Conservation (phyloP, 1,140 invertebrate genomes). For the Gryllus bimaculatus region DNA sequence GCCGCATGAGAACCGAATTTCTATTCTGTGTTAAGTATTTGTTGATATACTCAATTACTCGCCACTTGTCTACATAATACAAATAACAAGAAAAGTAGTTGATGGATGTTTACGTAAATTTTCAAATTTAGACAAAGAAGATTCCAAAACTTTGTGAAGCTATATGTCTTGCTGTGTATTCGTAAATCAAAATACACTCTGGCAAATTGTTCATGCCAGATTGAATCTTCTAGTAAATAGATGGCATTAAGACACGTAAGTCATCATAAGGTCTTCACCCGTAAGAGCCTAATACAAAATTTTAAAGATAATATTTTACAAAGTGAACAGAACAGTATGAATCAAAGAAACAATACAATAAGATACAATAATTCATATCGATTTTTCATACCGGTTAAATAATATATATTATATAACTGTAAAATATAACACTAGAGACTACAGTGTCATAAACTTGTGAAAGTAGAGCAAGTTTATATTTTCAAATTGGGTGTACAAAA, state of each 20-base stretch:
- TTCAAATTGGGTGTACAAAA: conserved; percentile 5
- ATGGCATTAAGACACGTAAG: background rate
- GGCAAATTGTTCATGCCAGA: conserved; percentile 3
- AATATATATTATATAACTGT: conserved; percentile 2
- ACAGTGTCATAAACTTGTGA: background rate
- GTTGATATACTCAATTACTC: background rate
- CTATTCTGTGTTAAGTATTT: background rate
- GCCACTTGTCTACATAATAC: background rate
- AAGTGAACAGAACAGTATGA: background rate
- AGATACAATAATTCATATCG: conserved; percentile 2
- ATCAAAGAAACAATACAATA: background rate
- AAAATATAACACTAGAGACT: background rate
- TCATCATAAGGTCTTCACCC: background rate
- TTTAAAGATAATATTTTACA: background rate
- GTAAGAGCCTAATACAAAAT: background rate
- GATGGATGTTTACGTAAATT: background rate
- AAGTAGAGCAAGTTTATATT: background rate
- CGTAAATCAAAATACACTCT: background rate
- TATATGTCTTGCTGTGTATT: background rate
- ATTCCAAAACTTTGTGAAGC: background rate
- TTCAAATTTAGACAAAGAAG: background rate
- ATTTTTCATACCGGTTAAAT: conserved; percentile 5
- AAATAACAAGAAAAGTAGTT: background rate
- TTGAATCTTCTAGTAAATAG: background rate
- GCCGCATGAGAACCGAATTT: background rate